phyloP scores from a whole-genome alignment of 2,888 invertebrate genomes.

The Drosophila meridionalis region DNA sequence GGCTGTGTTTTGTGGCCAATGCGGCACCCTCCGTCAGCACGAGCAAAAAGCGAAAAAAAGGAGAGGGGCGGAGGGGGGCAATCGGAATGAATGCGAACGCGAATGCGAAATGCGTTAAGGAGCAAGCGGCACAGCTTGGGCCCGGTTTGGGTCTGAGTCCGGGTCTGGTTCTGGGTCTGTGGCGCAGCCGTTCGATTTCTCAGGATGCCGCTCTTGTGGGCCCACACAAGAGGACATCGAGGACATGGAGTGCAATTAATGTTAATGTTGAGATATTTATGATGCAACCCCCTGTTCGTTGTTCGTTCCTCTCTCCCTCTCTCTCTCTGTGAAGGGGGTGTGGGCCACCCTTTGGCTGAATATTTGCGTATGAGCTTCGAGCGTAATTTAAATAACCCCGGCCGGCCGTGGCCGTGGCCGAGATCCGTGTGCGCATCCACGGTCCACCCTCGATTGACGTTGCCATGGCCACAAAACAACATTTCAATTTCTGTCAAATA shows the following conservation, averaged over 20 bases:
- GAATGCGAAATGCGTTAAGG: slow-evolving; percentile 20
- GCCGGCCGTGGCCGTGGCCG: not conserved
- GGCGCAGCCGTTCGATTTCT: slow-evolving; percentile 74
- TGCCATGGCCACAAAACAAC: slow-evolving; percentile 69
- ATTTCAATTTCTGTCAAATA: slow-evolving; percentile 80
- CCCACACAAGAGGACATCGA: slow-evolving; percentile 84
- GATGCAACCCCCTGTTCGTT: slow-evolving; percentile 70
- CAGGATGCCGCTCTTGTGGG: slow-evolving; percentile 71
- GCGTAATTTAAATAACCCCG: slow-evolving; percentile 64
- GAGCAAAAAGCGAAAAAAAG: slow-evolving; percentile 7
- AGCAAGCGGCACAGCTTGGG: slow-evolving; percentile 20
- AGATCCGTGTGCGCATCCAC: slow-evolving; percentile 16
- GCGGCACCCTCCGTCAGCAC: slow-evolving; percentile 49
- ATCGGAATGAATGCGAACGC: not conserved
- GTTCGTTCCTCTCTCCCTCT: not conserved
- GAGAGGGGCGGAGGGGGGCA: slow-evolving; percentile 13
- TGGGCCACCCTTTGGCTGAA: slow-evolving; percentile 49
- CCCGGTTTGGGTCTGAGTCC: not conserved
- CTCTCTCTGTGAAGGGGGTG: slow-evolving; percentile 14
- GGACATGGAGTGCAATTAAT: slow-evolving; percentile 84
- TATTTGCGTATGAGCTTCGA: slow-evolving; percentile 69
- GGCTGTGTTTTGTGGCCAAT: slow-evolving; percentile 65
- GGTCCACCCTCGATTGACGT: slow-evolving; percentile 63
- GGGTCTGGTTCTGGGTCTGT: not conserved
- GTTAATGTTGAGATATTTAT: slow-evolving; percentile 83